Conservation (phyloP, 2,797 vertebrate genomes). For the Poecilia gillii region DNA sequence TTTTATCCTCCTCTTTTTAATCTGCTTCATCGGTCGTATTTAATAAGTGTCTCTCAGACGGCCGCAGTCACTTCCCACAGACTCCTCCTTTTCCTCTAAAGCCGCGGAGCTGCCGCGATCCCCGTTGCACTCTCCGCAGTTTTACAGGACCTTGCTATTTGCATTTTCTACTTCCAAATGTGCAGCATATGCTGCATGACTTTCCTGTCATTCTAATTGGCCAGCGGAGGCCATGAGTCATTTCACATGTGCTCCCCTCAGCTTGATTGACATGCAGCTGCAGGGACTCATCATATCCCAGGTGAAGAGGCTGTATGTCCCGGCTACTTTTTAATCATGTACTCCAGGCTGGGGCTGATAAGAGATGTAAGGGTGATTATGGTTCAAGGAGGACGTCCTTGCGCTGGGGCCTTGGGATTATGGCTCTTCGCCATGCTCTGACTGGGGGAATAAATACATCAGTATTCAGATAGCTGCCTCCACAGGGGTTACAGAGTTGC, state of each 20-base stretch:
- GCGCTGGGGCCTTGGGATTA: constrained; percentile 71
- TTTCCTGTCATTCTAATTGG: constrained; percentile 64
- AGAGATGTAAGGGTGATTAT: constrained; percentile 81
- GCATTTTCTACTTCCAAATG: constrained; percentile 29
- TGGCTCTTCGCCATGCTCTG: constrained; percentile 57
- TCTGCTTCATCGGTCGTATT: not conserved
- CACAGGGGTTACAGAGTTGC: constrained; percentile 59
- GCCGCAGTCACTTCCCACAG: not conserved
- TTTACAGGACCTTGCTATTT: constrained; percentile 12
- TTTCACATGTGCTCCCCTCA: constrained; percentile 50
- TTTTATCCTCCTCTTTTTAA: constrained; percentile 1
- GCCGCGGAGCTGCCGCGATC: constrained; percentile 1
- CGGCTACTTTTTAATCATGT: constrained; percentile 76
- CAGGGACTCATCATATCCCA: constrained; percentile 60
- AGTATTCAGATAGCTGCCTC: constrained; percentile 69
- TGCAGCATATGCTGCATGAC: constrained; percentile 30
- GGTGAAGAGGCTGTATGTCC: constrained; percentile 61
- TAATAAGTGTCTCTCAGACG: not conserved
- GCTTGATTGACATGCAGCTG: constrained; percentile 72
- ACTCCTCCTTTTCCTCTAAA: constrained; percentile 11
- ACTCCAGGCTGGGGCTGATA: constrained; percentile 66
- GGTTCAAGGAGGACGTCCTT: constrained; percentile 79
- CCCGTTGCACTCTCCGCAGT: constrained; percentile 18
- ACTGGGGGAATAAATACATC: constrained; percentile 67
- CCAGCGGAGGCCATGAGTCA: constrained; percentile 38